Evolutionary conservation across 2,797 vertebrate genomes (phyloP).

Genomic region (Diplodus puntazzo): DNA sequence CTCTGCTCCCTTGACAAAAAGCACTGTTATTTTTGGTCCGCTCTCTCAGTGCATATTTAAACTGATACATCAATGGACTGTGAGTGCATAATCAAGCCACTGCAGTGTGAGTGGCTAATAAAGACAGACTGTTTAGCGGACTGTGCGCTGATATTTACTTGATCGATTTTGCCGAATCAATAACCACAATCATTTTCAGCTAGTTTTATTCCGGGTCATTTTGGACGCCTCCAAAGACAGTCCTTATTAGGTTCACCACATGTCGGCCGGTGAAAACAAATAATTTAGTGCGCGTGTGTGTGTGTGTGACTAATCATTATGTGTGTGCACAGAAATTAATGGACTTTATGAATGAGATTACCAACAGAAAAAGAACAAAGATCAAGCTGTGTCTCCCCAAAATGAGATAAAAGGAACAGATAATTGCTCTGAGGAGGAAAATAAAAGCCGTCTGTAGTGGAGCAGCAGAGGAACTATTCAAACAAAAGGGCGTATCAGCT

Average conservation of each 20-base stretch:
- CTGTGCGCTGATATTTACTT: slow-evolving; percentile 39
- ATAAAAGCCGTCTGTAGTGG: background rate
- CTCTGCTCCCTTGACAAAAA: slow-evolving; percentile 32
- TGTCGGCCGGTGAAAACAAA: background rate
- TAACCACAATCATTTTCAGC: slow-evolving; percentile 6
- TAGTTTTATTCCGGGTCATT: slow-evolving; percentile 1
- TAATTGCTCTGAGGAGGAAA: background rate
- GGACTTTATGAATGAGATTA: background rate
- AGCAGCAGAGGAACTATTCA: background rate
- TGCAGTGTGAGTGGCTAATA: slow-evolving; percentile 54
- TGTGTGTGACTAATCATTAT: background rate
- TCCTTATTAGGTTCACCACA: slow-evolving; percentile 1
- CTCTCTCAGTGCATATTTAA: slow-evolving; percentile 54
- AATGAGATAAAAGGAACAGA: background rate
- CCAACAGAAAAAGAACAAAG: background rate
- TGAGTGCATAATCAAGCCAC: slow-evolving; percentile 53
- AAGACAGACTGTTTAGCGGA: slow-evolving; percentile 51
- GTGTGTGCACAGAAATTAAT: background rate
- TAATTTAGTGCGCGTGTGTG: background rate
- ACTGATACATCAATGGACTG: slow-evolving; percentile 58
- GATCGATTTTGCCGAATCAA: slow-evolving; percentile 14
- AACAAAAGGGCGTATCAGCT: slow-evolving; percentile 4
- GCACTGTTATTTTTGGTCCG: slow-evolving; percentile 67
- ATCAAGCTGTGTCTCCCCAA: background rate
- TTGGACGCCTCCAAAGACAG: background rate